Percentiles rank a stretch among this genome's conserved stretches.
Conservation (phyloP, 2,113 vertebrate species). For the Ahaetulla prasina region DNA sequence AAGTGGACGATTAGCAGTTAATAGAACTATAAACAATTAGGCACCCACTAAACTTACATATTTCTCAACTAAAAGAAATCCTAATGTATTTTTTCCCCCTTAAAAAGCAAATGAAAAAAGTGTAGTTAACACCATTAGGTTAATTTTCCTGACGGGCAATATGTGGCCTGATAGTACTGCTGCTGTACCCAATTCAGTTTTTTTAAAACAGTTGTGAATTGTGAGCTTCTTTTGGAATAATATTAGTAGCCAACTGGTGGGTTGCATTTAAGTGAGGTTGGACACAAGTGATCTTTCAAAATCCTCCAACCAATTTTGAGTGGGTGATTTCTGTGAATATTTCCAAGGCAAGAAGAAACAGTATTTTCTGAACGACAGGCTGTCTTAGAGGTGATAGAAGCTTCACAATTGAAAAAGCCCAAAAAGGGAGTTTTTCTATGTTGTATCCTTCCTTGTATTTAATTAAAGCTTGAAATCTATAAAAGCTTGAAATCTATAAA, state of each 20-base stretch:
- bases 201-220: not conserved
- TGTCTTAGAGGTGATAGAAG: not conserved
- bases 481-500: not conserved
- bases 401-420: not conserved
- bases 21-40: not conserved
- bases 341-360: not conserved
- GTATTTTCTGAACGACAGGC: not conserved
- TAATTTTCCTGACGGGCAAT: not conserved
- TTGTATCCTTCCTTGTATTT: not conserved
- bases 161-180: not conserved
- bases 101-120: not conserved
- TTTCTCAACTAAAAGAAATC: not conserved
- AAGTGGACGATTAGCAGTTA: not conserved
- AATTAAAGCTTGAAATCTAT: not conserved
- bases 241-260: not conserved
- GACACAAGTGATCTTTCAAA: not conserved
- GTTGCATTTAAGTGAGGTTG: not conserved
- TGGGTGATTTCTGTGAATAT: not conserved
- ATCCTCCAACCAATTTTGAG: not conserved
- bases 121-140: not conserved
- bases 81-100: not conserved
- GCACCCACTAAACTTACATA: not conserved
- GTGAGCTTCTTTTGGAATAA: not conserved
- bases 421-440: not conserved
- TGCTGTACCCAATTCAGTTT: not conserved